Conservation (phyloP, 2,888 invertebrate genomes). For the Mythimna loreyi region DNA sequence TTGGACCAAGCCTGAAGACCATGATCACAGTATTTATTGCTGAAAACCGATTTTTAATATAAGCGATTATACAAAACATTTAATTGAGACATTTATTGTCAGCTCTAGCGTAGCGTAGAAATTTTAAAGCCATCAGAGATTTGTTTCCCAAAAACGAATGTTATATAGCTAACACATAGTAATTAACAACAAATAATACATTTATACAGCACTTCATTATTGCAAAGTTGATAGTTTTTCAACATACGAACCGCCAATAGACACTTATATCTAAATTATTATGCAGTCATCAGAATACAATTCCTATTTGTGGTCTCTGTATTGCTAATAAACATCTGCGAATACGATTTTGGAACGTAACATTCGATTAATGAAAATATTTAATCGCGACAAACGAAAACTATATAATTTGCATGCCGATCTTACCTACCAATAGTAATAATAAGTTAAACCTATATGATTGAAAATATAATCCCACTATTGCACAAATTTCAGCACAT, state of each 20-base stretch:
- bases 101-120: conserved; percentile 23
- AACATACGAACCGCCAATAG: conserved; percentile 20
- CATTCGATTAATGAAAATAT: conserved; percentile 18
- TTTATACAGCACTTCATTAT: conserved; percentile 54
- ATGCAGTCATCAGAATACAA: conserved; percentile 55
- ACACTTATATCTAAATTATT: conserved; percentile 50
- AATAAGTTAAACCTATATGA: conserved; percentile 31
- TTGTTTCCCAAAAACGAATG: conserved; percentile 25
- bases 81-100: conserved; percentile 22
- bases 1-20: neutral
- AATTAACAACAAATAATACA: conserved; percentile 34
- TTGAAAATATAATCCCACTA: conserved; percentile 12
- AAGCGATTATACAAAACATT: conserved; percentile 9
- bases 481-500: conserved; percentile 6
- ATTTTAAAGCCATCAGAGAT: conserved; percentile 43
- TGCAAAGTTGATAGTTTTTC: conserved; percentile 35
- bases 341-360: conserved; percentile 20
- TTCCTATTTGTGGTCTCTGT: conserved; percentile 28
- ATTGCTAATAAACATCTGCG: conserved; percentile 35
- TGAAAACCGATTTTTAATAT: conserved; percentile 2
- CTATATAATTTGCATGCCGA: conserved; percentile 25
- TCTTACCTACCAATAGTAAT: conserved; percentile 17
- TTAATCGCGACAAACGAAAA: conserved; percentile 24
- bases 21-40: conserved; percentile 1
- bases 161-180: conserved; percentile 34